Evolutionary conservation across 2,888 invertebrate genomes (phyloP).

Genomic region (Quadriops clusia): DNA sequence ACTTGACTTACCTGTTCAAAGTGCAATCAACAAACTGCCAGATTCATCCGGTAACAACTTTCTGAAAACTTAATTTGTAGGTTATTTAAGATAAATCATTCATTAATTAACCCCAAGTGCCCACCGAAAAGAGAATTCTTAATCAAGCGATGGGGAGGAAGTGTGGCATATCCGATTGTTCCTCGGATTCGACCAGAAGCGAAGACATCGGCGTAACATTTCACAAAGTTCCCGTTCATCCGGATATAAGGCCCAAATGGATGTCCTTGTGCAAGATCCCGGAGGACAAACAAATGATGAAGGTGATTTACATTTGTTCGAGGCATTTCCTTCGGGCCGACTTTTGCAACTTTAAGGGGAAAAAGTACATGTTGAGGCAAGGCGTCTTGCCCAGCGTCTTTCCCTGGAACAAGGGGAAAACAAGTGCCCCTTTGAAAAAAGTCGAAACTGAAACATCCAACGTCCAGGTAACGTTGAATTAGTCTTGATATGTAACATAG

Average conservation of each 20-base stretch:
- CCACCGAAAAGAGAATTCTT: too few relatives aligned
- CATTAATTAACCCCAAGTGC: too few relatives aligned
- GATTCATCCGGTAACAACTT: too few relatives aligned
- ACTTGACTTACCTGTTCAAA: too few relatives aligned
- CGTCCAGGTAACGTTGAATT: too few relatives aligned
- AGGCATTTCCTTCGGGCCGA: slow-evolving; percentile 63
- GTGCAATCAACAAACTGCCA: too few relatives aligned
- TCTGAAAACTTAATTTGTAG: too few relatives aligned
- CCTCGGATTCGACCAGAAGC: slow-evolving; percentile 46
- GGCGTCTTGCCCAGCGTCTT: slow-evolving; percentile 65
- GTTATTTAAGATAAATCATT: too few relatives aligned
- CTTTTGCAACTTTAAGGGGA: slow-evolving; percentile 56
- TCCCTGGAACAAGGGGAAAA: slow-evolving; percentile 41
- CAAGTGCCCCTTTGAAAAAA: too few relatives aligned
- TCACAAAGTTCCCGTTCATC: slow-evolving; percentile 61
- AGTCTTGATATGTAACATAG: too few relatives aligned
- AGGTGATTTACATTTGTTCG: slow-evolving; percentile 58
- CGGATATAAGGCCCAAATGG: slow-evolving; percentile 50
- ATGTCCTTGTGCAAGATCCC: slow-evolving; percentile 48
- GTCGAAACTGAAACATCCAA: slow-evolving; percentile 7
- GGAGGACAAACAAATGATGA: slow-evolving; percentile 41
- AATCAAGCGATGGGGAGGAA: slow-evolving; percentile 58
- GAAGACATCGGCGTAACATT: slow-evolving; percentile 61
- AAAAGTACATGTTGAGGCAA: slow-evolving; percentile 57
- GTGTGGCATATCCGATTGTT: slow-evolving; percentile 52